phyloP scores from a whole-genome alignment of 2,888 invertebrate genomes.

The Malthinus flaveolus region DNA sequence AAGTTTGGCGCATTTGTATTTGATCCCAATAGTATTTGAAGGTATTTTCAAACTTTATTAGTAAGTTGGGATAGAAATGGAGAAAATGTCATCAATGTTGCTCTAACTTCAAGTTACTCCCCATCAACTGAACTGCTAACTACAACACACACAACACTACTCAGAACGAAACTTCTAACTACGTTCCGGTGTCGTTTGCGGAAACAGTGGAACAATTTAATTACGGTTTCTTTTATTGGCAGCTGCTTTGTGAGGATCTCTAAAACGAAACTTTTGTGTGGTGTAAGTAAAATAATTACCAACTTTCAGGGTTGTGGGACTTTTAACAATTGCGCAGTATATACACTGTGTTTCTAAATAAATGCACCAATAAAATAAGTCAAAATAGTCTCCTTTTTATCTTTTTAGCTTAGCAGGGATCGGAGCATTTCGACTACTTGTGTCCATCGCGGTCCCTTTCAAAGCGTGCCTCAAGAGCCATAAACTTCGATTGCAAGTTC shows the following conservation, averaged over 20 bases:
- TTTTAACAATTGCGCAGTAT: neutral
- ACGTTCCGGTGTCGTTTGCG: slow-evolving; percentile 33
- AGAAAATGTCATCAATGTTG: slow-evolving; percentile 28
- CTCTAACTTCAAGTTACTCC: slow-evolving; percentile 24
- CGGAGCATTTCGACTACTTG: too few relatives aligned
- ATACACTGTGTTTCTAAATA: too few relatives aligned
- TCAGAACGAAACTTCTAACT: slow-evolving; percentile 28
- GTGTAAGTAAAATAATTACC: neutral
- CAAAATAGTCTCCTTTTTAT: too few relatives aligned
- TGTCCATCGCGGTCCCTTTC: too few relatives aligned
- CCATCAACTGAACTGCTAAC: slow-evolving; percentile 24
- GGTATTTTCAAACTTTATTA: slow-evolving; percentile 23
- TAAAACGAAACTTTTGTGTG: slow-evolving; percentile 6
- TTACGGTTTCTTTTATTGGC: slow-evolving; percentile 34
- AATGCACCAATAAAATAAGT: too few relatives aligned
- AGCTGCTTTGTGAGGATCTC: slow-evolving; percentile 21
- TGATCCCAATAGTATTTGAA: slow-evolving; percentile 9
- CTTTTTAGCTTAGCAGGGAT: too few relatives aligned
- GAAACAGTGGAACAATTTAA: slow-evolving; percentile 36
- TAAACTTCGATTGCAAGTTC: too few relatives aligned
- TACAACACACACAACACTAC: slow-evolving; percentile 27
- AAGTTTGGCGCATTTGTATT: slow-evolving; percentile 1
- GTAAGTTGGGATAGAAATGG: slow-evolving; percentile 17
- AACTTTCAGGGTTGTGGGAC: neutral
- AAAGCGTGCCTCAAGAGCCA: too few relatives aligned